Percentiles rank a stretch among this genome's conserved stretches.
These are phyloP conservation scores for Coendou prehensilis DNA, from an alignment of 2,797 vertebrate genomes.

Conservation along the genomic window DNA sequence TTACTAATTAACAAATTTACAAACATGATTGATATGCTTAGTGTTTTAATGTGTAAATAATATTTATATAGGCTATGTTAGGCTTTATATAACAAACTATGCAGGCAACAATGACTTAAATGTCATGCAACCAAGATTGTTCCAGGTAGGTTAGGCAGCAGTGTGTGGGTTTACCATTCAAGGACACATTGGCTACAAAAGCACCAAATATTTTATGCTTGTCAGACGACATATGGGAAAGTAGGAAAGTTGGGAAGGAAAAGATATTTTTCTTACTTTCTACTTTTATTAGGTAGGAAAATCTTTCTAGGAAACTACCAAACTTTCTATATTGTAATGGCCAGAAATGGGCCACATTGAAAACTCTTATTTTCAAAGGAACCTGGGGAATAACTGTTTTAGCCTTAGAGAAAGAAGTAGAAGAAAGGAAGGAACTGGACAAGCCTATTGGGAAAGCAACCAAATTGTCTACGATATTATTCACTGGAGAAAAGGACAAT, in stretches of 20 bases:
- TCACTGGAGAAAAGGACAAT: neutral
- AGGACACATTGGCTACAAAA: neutral
- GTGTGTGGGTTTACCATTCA: neutral
- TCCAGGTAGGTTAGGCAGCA: neutral
- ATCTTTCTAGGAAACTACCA: constrained; percentile 50
- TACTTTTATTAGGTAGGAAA: constrained; percentile 1
- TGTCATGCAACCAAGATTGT: neutral
- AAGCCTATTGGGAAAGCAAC: neutral
- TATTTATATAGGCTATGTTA: neutral
- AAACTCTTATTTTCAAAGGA: neutral
- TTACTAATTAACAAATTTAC: neutral
- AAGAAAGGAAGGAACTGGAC: neutral
- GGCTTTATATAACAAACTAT: neutral
- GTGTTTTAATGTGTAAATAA: constrained; percentile 15
- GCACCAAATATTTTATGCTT: neutral
- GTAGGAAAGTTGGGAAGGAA: neutral
- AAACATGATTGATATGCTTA: constrained; percentile 2
- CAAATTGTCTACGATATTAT: neutral
- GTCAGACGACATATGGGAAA: neutral
- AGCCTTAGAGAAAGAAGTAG: neutral
- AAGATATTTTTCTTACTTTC: neutral
- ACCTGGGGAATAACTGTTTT: neutral
- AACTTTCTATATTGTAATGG: neutral
- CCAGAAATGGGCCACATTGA: neutral
- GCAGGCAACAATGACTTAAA: neutral